Base-by-base conservation (phyloP, 2,797 vertebrate genomes). In the Anguilla marmorata region DNA sequence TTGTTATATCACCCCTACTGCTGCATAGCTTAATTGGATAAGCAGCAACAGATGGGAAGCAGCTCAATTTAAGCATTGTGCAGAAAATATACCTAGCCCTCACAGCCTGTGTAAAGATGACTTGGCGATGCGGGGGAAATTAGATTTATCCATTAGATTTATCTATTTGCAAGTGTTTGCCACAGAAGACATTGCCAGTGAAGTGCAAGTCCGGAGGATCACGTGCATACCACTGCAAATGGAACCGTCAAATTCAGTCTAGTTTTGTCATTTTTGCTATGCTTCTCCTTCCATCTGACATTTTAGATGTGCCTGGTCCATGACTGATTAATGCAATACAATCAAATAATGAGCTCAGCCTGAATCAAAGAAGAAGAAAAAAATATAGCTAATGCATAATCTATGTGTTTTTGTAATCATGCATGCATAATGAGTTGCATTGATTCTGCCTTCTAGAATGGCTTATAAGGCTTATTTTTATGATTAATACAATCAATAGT, bases 11-110 rank as follows among this genome's bases (percentile, higher is more conserved):
- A 89, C 24, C 37, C 7, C 9, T 83, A 91, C 86, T 93, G 89
- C 86, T 93, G 89, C 27, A 74, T 63, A 89, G 91, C 93, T 93
- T 94, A 94, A 95, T 93, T 93, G 95, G 92, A 96, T 96, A 96
- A 97, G 94, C 95, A 97, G 95, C 96, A 27, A 72, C 66, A 97
- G 97, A 97, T 97, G 97, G 96, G 92, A 93, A 86, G 91, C 92
- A 90, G 92, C 89, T 92, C 90, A 93, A 94, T 93, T 95, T 93
- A 92, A 94, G 93, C 89, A 37, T 91, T 87, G 89, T 92, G 91
- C 88, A 91, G 94, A 95, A 92, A 92, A 94, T 94, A 93, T 95
- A 93, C 92, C 95, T 94, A 93, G 95, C 94, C 94, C 95, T 95
- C 95, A 95, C 94, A 94, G 95, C 94, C 95, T 76, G 86, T 79